Evolutionary conservation across 1,140 invertebrate species (phyloP), one percentile per base, ranked within the genome.

Genomic region (Drosophila mojavensis): DNA sequence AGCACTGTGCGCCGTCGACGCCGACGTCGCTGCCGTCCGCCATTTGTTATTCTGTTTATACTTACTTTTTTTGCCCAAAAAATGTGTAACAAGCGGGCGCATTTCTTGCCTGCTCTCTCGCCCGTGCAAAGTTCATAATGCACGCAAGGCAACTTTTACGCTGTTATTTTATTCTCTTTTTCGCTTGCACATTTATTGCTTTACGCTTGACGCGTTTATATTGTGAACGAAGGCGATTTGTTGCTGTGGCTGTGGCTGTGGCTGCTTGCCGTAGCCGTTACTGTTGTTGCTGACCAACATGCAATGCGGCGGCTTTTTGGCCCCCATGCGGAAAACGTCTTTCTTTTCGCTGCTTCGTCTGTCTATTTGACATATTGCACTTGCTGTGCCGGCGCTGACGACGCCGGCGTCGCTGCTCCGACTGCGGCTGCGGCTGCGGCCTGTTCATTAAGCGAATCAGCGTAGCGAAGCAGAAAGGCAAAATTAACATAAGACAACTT

Each of bases 401-500:
- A 41, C 47, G 53, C 41, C 13, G 17, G 11, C 47, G 51, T 39
- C 53, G 36, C 50, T 56, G 43, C 28, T 10, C 55, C 53, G 20
- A 24, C 41, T 24, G 20, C 17, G 24, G 51, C 26, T 15, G 65
- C 41, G 28, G 61, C 26, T 39, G 59, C 75, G 15, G 63, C 24
- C 60, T 83, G 84, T 89, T 89, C 85, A 88, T 88, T 89, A 88
- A 90, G 80, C 85, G 84, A 90, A 81, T 88, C 84, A 89, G 75
- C 84, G 74, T 84, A 89, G 80, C 84, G 84, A 89, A 88, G 80
- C 84, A 88, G 80, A 84, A 84, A 84, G 70, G 65, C 75, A 84
- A 88, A 88, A 88, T 88, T 88, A 88, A 84, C 83, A 88, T 88
- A 88, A 88, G 69, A 80, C 84, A 89, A 88, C 83, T 88, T 88